Evolutionary conservation across 2,888 invertebrate genomes (phyloP), one percentile per base, ranked within the genome.

Genomic region (Koerneria pararmatus): DNA sequence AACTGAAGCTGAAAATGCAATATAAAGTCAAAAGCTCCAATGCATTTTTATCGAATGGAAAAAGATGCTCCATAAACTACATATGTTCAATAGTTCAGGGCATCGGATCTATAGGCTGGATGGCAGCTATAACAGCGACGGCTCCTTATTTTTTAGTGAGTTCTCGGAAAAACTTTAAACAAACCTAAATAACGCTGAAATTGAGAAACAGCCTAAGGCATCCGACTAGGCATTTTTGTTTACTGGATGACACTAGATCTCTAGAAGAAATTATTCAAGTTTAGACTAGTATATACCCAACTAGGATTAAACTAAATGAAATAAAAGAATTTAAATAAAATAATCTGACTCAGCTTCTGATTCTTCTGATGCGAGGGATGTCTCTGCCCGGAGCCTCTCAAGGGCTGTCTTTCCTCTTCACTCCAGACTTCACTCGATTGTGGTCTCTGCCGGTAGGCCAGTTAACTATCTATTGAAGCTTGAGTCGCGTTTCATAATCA

Each of bases 61-160:
- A n/a, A n/a, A n/a, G n/a, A n/a, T n/a, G n/a, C n/a, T n/a, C n/a
- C n/a, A n/a, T n/a, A n/a, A n/a, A n/a, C n/a, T n/a, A n/a, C n/a
- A n/a, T 29, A 34, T 29, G n/a, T 19, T 3, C 11, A 15, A n/a
- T 3, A 31, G 19, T 56, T 34, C 35, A 53, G 34, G 74, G 80
- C 0, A 77, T 82, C 32, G 80, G 80, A 5, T 80, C 80, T 0
- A 80, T 80, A 54, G 80, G 79, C 24, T 79, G 77, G 69, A 78
- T 78, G 0, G 78, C 78, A 53, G 72, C 79, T 51, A 61, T 82
- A 35, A 82, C 81, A 6, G 76, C 79, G 5, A 79, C 80, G 1
- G 69, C 82, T 8, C 81, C 81, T 0, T 82, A 80, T 65, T 68
- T 81, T 8, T 60, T 82, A 58, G 78, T 78, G 46, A 54, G 59